Percentiles rank a stretch among this genome's conserved stretches.
Evolutionary conservation across 2,888 invertebrate genomes (phyloP).

Genomic region (Entomobrya proxima): DNA sequence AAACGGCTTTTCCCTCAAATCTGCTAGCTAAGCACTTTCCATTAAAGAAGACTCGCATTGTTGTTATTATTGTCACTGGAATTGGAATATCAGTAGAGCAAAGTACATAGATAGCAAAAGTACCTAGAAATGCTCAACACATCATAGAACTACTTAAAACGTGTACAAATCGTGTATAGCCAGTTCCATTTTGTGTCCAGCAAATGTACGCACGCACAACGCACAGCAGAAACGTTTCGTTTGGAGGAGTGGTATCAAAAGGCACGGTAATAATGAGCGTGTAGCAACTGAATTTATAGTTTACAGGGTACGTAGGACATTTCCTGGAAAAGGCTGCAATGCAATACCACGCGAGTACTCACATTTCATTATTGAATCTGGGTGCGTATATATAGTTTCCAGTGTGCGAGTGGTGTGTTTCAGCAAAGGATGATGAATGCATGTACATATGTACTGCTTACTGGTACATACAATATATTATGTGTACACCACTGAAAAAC

Average conservation of each 20-base stretch:
- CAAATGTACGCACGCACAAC: neutral
- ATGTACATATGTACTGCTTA: neutral
- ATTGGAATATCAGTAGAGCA: too few relatives aligned
- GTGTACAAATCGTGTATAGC: neutral
- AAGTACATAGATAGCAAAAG: too few relatives aligned
- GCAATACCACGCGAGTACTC: neutral
- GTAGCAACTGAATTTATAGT: neutral
- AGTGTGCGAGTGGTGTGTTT: too few relatives aligned
- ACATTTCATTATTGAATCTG: neutral
- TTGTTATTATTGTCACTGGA: too few relatives aligned
- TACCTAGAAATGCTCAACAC: neutral
- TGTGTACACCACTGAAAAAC: neutral
- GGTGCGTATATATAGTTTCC: neutral
- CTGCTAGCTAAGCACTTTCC: too few relatives aligned
- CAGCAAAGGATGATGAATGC: neutral
- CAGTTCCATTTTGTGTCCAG: neutral
- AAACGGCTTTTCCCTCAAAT: too few relatives aligned
- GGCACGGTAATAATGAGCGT: constrained; percentile 14
- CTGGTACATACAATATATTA: neutral
- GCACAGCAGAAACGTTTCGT: neutral
- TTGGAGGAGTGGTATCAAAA: neutral
- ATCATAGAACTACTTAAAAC: neutral
- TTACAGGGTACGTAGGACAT: constrained; percentile 7
- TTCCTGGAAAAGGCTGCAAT: neutral
- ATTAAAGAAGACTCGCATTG: too few relatives aligned